phyloP scores from a whole-genome alignment of 2,888 invertebrate genomes.

The Microdon myrmicae region DNA sequence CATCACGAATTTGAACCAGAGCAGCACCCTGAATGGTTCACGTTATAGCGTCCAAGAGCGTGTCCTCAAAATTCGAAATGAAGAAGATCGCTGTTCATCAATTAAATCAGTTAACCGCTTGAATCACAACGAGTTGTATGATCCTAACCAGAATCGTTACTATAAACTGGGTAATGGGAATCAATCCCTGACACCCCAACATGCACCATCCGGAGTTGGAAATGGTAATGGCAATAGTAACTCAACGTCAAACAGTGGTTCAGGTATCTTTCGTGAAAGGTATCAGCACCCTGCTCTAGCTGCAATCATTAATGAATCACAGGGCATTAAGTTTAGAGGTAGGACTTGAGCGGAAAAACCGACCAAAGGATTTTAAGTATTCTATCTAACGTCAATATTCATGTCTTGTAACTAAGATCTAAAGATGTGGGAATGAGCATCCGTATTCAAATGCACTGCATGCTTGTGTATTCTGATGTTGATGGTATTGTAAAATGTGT shows the following conservation, averaged over 20 bases:
- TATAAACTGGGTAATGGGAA: conserved; percentile 57
- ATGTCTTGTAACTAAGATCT: conserved; percentile 61
- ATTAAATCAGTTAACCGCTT: conserved; percentile 62
- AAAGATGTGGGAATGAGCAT: conserved; percentile 29
- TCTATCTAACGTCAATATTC: conserved; percentile 61
- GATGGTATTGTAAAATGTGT: too few species aligned
- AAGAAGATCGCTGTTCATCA: conserved; percentile 64
- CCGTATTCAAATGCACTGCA: conserved; percentile 30
- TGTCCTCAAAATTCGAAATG: conserved; percentile 64
- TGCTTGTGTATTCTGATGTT: too few species aligned
- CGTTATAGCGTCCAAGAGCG: conserved; percentile 65
- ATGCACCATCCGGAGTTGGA: conserved; percentile 56
- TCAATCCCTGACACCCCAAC: conserved; percentile 60
- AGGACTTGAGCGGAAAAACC: conserved; percentile 34
- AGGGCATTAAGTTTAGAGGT: conserved; percentile 66
- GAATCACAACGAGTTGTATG: conserved; percentile 61
- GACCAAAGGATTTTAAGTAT: not conserved
- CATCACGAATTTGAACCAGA: conserved; percentile 61
- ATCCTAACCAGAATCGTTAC: conserved; percentile 66
- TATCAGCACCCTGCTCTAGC: conserved; percentile 66
- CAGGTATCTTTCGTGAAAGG: conserved; percentile 64
- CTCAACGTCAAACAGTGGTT: conserved; percentile 56
- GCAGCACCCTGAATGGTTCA: conserved; percentile 60
- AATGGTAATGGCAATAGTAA: conserved; percentile 58
- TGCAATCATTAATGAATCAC: conserved; percentile 66